phyloP scores from a whole-genome alignment of 2,888 invertebrate species.

The Stenchaetothrips biformis region DNA sequence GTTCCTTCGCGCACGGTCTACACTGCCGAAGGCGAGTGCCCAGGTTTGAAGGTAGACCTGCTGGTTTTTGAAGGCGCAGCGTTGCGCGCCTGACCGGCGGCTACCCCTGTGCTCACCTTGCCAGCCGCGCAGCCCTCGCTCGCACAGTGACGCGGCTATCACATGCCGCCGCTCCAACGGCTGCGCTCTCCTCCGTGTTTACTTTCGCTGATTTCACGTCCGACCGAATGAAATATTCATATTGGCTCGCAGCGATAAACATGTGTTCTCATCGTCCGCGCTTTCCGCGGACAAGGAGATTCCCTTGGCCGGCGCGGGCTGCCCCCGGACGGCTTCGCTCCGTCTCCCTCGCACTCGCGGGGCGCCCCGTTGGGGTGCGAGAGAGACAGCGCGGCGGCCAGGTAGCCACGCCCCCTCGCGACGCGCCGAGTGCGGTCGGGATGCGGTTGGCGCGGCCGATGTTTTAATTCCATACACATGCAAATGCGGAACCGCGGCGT shows the following conservation, averaged over 20 bases:
- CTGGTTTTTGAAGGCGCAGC: too few species aligned
- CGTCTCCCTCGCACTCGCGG: background rate
- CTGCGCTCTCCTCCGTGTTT: background rate
- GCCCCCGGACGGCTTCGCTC: too few species aligned
- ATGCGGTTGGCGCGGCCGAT: background rate
- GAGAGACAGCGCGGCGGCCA: background rate
- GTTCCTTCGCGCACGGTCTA: too few species aligned
- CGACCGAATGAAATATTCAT: slow-evolving; percentile 23
- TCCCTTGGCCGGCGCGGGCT: background rate
- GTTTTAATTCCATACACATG: background rate
- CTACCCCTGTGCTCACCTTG: too few species aligned
- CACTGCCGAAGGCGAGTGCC: too few species aligned
- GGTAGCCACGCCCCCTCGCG: background rate
- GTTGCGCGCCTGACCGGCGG: too few species aligned
- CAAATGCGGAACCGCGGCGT: background rate
- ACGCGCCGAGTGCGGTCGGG: background rate
- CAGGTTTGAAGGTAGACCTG: too few species aligned
- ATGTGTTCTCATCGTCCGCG: background rate
- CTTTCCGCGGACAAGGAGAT: background rate
- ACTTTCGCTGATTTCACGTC: slow-evolving; percentile 20
- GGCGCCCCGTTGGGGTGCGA: background rate
- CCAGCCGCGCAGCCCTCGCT: background rate
- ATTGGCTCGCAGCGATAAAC: slow-evolving; percentile 20
- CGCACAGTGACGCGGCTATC: background rate
- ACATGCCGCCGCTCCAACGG: background rate